Percentiles rank a stretch among this genome's conserved stretches.
These are phyloP conservation scores for Xestobium rufovillosum DNA, from an alignment of 2,888 invertebrate species.

Conservation along the genomic window DNA sequence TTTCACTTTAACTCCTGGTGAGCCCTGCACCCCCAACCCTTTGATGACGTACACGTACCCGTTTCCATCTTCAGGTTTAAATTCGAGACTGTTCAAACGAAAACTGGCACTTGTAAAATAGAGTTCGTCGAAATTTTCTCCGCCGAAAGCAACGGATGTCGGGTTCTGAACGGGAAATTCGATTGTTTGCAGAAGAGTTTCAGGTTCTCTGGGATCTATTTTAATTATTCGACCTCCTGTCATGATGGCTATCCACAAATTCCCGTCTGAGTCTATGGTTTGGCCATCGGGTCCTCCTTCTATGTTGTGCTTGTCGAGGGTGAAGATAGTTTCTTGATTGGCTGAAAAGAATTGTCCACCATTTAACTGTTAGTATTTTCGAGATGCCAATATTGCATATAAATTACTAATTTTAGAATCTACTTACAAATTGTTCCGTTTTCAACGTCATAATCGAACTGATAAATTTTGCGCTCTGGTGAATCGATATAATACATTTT, in stretches of 20 bases:
- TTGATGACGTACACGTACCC: conserved; percentile 53
- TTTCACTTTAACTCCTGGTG: conserved; percentile 32
- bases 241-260: conserved; percentile 71
- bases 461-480: conserved; percentile 52
- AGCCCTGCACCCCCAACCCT: conserved; percentile 49
- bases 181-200: conserved; percentile 51
- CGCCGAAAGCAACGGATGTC: conserved; percentile 67
- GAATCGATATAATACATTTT: conserved; percentile 71
- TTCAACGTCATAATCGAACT: conserved; percentile 58
- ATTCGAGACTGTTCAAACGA: too few species aligned
- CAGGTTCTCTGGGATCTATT: conserved; percentile 49
- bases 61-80: conserved; percentile 38
- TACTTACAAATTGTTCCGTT: conserved; percentile 44
- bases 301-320: conserved; percentile 43
- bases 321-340: conserved; percentile 53
- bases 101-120: conserved; percentile 65
- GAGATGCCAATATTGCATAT: too few species aligned
- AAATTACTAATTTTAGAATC: too few species aligned
- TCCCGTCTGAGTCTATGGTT: conserved; percentile 71
- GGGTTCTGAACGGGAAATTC: conserved; percentile 56
- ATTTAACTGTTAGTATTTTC: too few species aligned
- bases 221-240: conserved; percentile 55
- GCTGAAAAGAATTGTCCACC: too few species aligned
- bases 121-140: conserved; percentile 53
- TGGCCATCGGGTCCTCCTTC: conserved; percentile 63